Percentiles rank a stretch among this genome's conserved stretches.
Evolutionary conservation across 2,797 vertebrate genomes (phyloP).

Genomic region (Bucorvus abyssinicus): DNA sequence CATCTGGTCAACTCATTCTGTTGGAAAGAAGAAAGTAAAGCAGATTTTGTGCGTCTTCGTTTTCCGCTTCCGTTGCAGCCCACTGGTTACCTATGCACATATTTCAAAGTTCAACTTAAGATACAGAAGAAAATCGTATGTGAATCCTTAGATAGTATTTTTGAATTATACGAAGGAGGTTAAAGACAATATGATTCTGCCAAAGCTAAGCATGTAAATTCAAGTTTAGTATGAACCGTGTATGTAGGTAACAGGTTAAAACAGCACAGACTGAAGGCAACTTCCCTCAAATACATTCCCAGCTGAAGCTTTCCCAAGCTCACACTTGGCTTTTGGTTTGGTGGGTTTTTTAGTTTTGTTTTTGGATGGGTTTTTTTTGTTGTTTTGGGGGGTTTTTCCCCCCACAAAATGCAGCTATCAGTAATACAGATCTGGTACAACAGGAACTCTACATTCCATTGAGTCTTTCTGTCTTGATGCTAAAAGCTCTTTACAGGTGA

Average conservation of each 20-base stretch:
- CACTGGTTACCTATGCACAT: not conserved
- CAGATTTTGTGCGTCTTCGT: not conserved
- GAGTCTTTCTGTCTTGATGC: not conserved
- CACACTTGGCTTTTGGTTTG: not conserved
- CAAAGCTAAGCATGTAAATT: not conserved
- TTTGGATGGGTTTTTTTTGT: not conserved
- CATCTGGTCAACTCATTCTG: conserved; percentile 15
- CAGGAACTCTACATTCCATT: not conserved
- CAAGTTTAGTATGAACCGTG: not conserved
- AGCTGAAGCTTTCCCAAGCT: not conserved
- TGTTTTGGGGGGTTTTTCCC: not conserved
- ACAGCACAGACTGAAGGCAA: not conserved
- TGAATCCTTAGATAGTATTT: not conserved
- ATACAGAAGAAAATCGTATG: not conserved
- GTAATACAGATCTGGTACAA: not conserved
- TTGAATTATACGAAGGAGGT: not conserved
- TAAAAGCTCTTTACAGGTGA: not conserved
- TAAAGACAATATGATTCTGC: not conserved
- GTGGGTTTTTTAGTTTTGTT: not conserved
- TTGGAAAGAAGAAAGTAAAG: conserved; percentile 53
- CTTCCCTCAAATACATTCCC: not conserved
- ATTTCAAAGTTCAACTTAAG: not conserved
- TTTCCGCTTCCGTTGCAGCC: not conserved
- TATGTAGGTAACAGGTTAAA: not conserved
- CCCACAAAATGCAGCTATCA: not conserved